A percentile compares a stretch with the other conserved stretches of the same genome.
phyloP scores from a whole-genome alignment of 1,140 invertebrate species.

The Drosophila ohnishii region DNA sequence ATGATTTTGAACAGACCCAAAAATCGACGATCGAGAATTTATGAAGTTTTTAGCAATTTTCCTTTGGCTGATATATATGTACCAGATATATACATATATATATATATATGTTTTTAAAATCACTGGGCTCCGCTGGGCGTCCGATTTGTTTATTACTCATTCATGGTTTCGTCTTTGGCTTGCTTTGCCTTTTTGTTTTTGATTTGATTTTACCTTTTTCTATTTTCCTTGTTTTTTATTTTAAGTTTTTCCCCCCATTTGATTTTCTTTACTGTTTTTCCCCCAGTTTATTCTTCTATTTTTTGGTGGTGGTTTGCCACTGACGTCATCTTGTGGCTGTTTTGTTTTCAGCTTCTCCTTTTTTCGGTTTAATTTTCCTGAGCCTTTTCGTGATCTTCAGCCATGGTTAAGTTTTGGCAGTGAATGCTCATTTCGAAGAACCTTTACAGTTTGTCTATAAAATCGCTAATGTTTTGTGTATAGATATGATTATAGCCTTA shows the following conservation, averaged over 20 bases:
- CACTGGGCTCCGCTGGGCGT: slow-evolving; percentile 22
- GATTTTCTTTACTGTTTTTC: slow-evolving; percentile 12
- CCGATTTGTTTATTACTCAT: slow-evolving; percentile 50
- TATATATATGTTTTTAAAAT: neutral
- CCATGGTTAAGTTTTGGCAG: slow-evolving; percentile 23
- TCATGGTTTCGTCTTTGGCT: slow-evolving; percentile 18
- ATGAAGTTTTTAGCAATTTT: slow-evolving; percentile 37
- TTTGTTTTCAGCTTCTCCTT: slow-evolving; percentile 15
- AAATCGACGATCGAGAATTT: slow-evolving; percentile 20
- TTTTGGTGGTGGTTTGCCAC: slow-evolving; percentile 27
- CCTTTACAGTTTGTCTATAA: neutral
- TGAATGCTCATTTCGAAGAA: neutral
- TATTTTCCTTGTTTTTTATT: neutral
- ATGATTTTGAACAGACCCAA: slow-evolving; percentile 68
- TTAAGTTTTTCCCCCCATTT: slow-evolving; percentile 7
- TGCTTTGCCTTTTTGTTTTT: slow-evolving; percentile 23
- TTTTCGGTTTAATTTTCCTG: slow-evolving; percentile 14
- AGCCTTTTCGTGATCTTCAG: slow-evolving; percentile 27
- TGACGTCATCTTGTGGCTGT: slow-evolving; percentile 31
- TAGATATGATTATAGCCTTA: neutral
- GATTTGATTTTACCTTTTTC: slow-evolving; percentile 24
- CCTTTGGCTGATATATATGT: neutral
- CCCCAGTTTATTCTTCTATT: neutral
- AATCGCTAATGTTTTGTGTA: neutral
- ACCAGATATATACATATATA: neutral